Evolutionary conservation across 2,113 vertebrate genomes (phyloP), one percentile per base, ranked within the genome.

Genomic region (Psammodynastes pulverulentus): DNA sequence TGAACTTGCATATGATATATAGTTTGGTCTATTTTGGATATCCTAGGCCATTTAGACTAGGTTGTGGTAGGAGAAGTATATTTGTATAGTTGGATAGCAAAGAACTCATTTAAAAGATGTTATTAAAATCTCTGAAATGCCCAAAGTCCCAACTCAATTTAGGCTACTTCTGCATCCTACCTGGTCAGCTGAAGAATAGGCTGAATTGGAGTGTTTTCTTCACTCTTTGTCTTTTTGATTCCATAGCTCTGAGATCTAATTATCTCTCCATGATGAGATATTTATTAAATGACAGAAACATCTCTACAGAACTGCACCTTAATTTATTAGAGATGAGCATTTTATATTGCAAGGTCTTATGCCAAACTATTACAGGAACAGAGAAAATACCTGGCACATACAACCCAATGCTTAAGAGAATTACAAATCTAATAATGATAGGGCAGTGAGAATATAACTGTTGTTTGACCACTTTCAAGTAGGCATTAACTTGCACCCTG

Each of bases 271-370:
- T 92, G 94, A 96, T 96, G 95, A 96, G 94, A 96, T 94, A 92
- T 96, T 97, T 96, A 96, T 96, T 96, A 94, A 96, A 97, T 96
- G 96, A 96, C 94, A 90, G 93, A 34, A 93, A 93, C 92, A 4
- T 93, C 89, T 95, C 62, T 0, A 56, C 91, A 49, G 94, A 0
- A 62, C 91, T 62, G 94, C 90, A 93, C 67, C 67, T 93, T 95
- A 95, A 96, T 96, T 96, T 94, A 96, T 91, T 87, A 0, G 58
- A 72, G 86, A 92, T 21, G 46, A 93, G 95, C 92, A 90, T 89
- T 93, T 88, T 0, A 48, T 91, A 56, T 58, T 92, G 67, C 9
- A n/a, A 43, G 13, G 2, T 39, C 29, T n/a, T 85, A n/a, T 85
- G 54, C 45, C 86, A 87, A 52, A 48, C 52, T 56, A 19, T 39